phyloP scores from a whole-genome alignment of 1,140 invertebrate species.

The Calephelis nemesis region DNA sequence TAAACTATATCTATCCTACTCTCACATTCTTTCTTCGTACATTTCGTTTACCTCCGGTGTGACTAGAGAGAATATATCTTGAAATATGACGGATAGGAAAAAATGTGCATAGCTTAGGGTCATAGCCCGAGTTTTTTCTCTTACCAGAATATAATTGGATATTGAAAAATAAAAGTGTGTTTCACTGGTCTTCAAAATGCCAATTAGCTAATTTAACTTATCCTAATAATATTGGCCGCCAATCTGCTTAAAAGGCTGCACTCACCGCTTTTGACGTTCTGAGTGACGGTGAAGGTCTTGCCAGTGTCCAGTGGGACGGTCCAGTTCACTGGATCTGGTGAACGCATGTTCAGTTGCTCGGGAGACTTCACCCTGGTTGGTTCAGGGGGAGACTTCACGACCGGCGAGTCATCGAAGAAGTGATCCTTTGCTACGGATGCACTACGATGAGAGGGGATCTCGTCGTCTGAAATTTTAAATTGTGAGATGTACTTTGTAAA shows the following conservation, averaged over 20 bases:
- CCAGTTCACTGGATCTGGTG: slow-evolving; percentile 95
- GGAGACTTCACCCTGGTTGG: slow-evolving; percentile 95
- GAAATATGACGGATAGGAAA: too few relatives aligned
- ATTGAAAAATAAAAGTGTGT: not conserved
- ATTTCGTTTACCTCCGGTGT: too few relatives aligned
- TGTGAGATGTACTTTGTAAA: not conserved
- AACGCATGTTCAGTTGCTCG: slow-evolving; percentile 94
- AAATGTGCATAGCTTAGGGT: too few relatives aligned
- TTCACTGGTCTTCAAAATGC: slow-evolving; percentile 1
- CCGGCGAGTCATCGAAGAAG: slow-evolving; percentile 77
- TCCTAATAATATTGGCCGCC: slow-evolving; percentile 57
- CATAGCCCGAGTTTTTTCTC: too few relatives aligned
- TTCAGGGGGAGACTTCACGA: slow-evolving; percentile 93
- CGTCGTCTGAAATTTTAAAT: slow-evolving; percentile 38
- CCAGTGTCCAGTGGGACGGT: slow-evolving; percentile 95
- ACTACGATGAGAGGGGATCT: slow-evolving; percentile 68
- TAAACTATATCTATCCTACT: too few relatives aligned
- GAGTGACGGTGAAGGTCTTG: slow-evolving; percentile 94
- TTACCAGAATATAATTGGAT: not conserved
- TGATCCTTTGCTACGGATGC: slow-evolving; percentile 77
- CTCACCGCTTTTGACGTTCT: slow-evolving; percentile 92
- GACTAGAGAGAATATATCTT: too few relatives aligned
- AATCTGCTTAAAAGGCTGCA: slow-evolving; percentile 53
- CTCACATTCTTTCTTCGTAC: too few relatives aligned
- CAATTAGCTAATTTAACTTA: slow-evolving; percentile 36